These are phyloP conservation scores for Parascotia fuliginaria DNA, from an alignment of 2,888 invertebrate genomes.

Conservation along the genomic window DNA sequence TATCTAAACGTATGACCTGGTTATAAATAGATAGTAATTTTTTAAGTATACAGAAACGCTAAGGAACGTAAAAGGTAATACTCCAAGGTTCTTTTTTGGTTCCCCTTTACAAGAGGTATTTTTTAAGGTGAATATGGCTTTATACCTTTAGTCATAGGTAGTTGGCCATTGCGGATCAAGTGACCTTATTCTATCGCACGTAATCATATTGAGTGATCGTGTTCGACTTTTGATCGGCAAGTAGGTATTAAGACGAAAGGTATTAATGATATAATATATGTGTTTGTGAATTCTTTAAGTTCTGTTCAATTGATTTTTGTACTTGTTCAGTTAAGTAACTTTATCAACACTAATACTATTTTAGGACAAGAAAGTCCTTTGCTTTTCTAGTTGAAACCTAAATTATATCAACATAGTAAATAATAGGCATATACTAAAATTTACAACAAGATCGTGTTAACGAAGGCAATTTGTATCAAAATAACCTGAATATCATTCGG, in stretches of 20 bases:
- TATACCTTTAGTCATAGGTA: no score
- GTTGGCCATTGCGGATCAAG: no score
- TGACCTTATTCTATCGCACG: not conserved
- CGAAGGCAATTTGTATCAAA: conserved; percentile 12
- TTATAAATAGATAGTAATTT: no score
- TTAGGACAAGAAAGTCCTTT: conserved; percentile 18
- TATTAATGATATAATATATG: no score
- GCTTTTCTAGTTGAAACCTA: conserved; percentile 15
- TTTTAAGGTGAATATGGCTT: no score
- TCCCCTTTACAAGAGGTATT: not conserved
- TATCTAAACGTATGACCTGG: no score
- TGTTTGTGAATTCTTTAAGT: no score
- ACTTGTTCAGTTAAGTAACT: no score
- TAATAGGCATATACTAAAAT: conserved; percentile 7
- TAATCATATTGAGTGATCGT: not conserved
- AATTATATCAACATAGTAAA: conserved; percentile 18
- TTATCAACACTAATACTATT: not conserved
- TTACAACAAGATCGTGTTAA: conserved; percentile 11
- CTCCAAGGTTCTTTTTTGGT: not conserved
- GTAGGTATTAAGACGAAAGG: not conserved
- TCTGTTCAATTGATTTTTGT: no score
- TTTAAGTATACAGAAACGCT: no score
- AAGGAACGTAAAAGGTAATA: no score
- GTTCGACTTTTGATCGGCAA: conserved; percentile 1
- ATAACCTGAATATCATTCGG: conserved; percentile 12